Evolutionary conservation across 2,888 invertebrate genomes (phyloP), one percentile per base, ranked within the genome.

Genomic region (Spodoptera littoralis): DNA sequence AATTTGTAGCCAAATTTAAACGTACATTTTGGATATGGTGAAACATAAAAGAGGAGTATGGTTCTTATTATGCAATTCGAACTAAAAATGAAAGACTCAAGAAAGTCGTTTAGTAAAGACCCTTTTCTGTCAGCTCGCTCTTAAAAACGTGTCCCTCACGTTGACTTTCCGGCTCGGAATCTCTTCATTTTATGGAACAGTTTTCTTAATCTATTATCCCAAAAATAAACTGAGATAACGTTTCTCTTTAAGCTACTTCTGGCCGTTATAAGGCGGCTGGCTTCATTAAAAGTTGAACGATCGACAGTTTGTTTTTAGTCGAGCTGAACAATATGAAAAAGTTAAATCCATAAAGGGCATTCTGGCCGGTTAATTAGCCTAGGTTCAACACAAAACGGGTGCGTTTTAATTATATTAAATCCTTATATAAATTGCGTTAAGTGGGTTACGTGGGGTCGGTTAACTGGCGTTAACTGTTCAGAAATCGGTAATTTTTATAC

Each of bases 371-470:
- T 88, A 88, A 90, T 90, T 87, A 89, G 83, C 76, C 75, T 72
- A 74, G 70, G 80, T 76, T 77, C 70, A 74, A 79, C 83, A 84
- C 78, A 85, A 88, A 88, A 83, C 78, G 77, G 84, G 73, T 80
- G 80, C 70, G 76, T 83, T 85, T 86, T 87, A 87, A 89, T 89
- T 87, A 84, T 73, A 79, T 83, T 81, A 80, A 83, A 83, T 77
- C 75, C 76, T 11, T 59, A 61, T 65, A 80, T 83, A 83, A 86
- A 86, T 82, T 79, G 73, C 66, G 77, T 67, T 79, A 82, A 86
- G 80, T 83, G 81, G 83, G 80, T 72, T 79, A 82, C 81, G 80
- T 71, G 73, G 18, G 76, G 76, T 66, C 78, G 70, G 76, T 73
- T 77, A 69, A 60, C 12, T 44, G 70, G 76, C 70, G 76, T 77